phyloP scores from a whole-genome alignment of 2,113 vertebrate species.

The Hypomesus transpacificus region DNA sequence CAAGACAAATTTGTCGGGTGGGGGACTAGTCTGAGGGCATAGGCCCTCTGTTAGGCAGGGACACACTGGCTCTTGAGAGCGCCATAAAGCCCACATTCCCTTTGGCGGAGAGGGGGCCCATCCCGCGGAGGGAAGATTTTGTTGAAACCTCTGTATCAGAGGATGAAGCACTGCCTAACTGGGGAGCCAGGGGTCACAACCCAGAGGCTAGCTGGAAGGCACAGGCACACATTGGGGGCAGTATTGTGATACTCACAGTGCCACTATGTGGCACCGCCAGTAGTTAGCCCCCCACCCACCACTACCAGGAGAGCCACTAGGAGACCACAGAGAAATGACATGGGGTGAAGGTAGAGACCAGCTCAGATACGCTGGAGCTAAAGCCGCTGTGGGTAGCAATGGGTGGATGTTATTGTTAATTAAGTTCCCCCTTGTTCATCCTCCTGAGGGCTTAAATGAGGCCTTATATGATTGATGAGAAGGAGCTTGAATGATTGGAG shows the following conservation, averaged over 20 bases:
- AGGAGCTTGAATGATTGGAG: constrained; percentile 41
- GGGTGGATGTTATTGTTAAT: constrained; percentile 22
- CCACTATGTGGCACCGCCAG: constrained; percentile 73
- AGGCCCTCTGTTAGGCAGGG: constrained; percentile 64
- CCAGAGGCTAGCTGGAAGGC: neutral
- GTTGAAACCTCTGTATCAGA: constrained; percentile 78
- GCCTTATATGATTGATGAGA: constrained; percentile 58
- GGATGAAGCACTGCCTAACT: constrained; percentile 66
- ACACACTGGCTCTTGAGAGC: constrained; percentile 56
- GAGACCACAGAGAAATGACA: constrained; percentile 38
- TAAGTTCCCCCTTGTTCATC: constrained; percentile 38
- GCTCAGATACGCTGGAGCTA: constrained; percentile 23
- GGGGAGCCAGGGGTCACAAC: constrained; percentile 51
- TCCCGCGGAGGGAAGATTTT: constrained; percentile 58
- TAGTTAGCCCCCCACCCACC: constrained; percentile 54
- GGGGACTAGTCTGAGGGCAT: constrained; percentile 47
- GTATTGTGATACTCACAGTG: constrained; percentile 63
- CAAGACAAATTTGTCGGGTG: constrained; percentile 29
- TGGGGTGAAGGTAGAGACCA: constrained; percentile 30
- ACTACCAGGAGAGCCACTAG: constrained; percentile 54
- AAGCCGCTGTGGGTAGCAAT: constrained; percentile 36
- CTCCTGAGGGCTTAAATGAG: constrained; percentile 57
- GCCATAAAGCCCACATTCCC: constrained; percentile 61
- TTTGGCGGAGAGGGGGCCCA: constrained; percentile 45
- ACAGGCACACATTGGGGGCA: constrained; percentile 52